Conservation (phyloP, 2,113 vertebrate species). For the human (Homo sapiens) region DNA sequence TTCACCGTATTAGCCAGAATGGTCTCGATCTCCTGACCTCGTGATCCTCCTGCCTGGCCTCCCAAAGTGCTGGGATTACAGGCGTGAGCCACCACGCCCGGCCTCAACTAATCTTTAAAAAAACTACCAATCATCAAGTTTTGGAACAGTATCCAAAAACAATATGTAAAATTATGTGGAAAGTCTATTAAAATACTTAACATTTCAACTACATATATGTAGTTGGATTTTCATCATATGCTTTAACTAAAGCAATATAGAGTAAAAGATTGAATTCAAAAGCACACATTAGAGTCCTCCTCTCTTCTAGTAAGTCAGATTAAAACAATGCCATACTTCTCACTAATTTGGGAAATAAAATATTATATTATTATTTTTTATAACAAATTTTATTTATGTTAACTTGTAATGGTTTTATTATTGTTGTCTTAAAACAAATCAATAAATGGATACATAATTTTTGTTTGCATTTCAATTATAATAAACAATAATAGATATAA, state of each 20-base stretch:
- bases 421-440: neutral
- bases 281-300: neutral
- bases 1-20: too few species aligned
- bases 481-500: neutral
- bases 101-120: neutral
- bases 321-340: neutral
- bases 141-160: neutral
- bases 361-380: neutral
- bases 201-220: neutral
- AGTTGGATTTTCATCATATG: neutral
- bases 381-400: neutral
- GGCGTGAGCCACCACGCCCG: too few species aligned
- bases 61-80: too few species aligned
- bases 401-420: neutral
- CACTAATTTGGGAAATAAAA: neutral
- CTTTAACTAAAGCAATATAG: neutral
- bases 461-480: neutral
- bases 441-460: neutral
- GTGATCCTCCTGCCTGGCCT: too few species aligned
- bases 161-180: neutral
- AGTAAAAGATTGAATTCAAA: neutral
- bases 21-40: too few species aligned
- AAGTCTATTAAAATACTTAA: neutral
- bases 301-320: neutral
- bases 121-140: neutral